A percentile compares a stretch with the other conserved stretches of the same genome.
These are phyloP conservation scores for Cynaeus angustus DNA, from an alignment of 2,888 invertebrate species.

Conservation along the genomic window DNA sequence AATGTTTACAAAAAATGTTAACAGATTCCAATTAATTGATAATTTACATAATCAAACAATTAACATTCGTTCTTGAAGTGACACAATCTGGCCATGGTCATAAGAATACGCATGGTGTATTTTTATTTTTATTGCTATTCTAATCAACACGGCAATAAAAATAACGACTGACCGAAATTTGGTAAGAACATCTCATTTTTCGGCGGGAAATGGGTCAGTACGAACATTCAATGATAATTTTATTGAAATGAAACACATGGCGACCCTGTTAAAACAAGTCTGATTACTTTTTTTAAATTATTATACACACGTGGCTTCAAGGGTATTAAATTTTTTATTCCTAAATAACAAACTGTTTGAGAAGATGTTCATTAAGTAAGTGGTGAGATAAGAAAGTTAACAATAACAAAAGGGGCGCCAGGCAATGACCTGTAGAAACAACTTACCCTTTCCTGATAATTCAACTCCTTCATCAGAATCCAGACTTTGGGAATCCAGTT, in stretches of 20 bases:
- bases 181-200: slow-evolving; percentile 1
- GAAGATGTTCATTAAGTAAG: slow-evolving; percentile 17
- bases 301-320: not conserved
- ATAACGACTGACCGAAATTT: too few species aligned
- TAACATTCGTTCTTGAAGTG: too few species aligned
- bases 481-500: slow-evolving; percentile 65
- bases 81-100: too few species aligned
- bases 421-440: slow-evolving; percentile 22
- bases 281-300: slow-evolving; percentile 2
- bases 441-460: slow-evolving; percentile 62
- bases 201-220: not conserved
- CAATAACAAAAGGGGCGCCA: slow-evolving; percentile 14
- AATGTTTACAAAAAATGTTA: too few species aligned
- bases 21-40: too few species aligned
- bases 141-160: too few species aligned
- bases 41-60: too few species aligned
- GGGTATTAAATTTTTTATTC: not conserved
- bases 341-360: not conserved
- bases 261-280: slow-evolving; percentile 36
- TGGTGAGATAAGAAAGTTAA: slow-evolving; percentile 14
- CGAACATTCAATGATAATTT: not conserved
- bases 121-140: too few species aligned
- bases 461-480: slow-evolving; percentile 67
- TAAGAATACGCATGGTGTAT: too few species aligned
- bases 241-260: slow-evolving; percentile 26